phyloP scores from a whole-genome alignment of 1,140 invertebrate genomes.

The Nasonia longicornis region DNA sequence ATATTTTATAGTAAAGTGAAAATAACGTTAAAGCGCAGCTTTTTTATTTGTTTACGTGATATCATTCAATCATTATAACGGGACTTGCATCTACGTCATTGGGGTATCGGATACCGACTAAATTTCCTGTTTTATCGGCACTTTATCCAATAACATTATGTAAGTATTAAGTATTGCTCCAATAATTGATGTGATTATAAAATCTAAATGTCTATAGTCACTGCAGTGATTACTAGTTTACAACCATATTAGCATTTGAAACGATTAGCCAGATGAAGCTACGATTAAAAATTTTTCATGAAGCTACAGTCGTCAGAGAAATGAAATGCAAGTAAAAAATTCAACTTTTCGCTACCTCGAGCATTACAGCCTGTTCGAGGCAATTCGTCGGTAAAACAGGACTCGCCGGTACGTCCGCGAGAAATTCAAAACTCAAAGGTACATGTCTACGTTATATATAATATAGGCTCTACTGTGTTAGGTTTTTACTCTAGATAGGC shows the following conservation, averaged over 20 bases:
- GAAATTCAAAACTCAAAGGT: too few species aligned
- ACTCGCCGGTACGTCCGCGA: neutral
- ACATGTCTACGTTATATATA: neutral
- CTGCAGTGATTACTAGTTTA: neutral
- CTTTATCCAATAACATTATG: neutral
- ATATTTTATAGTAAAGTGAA: neutral
- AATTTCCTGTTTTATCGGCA: neutral
- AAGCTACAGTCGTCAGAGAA: neutral
- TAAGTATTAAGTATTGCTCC: neutral
- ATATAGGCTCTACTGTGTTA: constrained; percentile 6
- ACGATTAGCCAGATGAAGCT: neutral
- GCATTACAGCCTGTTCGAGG: too few species aligned
- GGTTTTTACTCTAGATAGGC: neutral
- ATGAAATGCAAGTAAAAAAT: neutral
- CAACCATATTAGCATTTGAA: neutral
- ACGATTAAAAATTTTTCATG: neutral
- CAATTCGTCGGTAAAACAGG: neutral
- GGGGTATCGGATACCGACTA: neutral
- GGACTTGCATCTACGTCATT: neutral
- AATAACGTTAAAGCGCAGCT: neutral
- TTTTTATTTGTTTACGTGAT: neutral
- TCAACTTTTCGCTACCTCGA: neutral
- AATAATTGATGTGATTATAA: neutral
- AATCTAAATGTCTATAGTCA: neutral
- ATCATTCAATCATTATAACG: neutral